These are phyloP conservation scores for Paradoxurus hermaphroditus DNA, from an alignment of 2,113 vertebrate species.

Conservation along the genomic window DNA sequence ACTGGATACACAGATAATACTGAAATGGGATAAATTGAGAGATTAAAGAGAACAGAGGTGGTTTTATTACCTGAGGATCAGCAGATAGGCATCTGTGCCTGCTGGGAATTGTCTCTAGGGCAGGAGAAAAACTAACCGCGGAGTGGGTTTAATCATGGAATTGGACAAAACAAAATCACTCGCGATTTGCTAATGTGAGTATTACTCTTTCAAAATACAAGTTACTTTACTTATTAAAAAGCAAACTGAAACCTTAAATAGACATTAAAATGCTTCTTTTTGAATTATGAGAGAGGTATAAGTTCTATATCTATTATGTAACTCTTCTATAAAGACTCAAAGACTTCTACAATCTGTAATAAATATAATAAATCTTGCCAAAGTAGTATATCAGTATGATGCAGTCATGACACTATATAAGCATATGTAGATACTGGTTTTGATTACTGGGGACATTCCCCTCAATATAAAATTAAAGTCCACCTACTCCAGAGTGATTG, in stretches of 20 bases:
- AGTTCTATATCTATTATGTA: neutral
- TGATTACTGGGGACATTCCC: neutral
- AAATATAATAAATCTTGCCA: slow-evolving; percentile 10
- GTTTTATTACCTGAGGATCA: neutral
- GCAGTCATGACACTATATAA: neutral
- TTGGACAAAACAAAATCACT: neutral
- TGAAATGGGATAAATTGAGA: neutral
- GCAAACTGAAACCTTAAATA: neutral
- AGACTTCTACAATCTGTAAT: neutral
- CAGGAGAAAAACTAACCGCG: neutral
- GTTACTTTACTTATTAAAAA: neutral
- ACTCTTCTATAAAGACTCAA: neutral
- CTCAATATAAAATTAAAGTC: neutral
- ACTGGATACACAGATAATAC: neutral
- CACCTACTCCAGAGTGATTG: neutral
- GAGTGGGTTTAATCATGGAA: neutral
- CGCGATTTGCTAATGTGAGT: neutral
- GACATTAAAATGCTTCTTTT: neutral
- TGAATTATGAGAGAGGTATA: neutral
- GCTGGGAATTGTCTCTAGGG: neutral
- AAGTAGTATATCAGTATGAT: neutral
- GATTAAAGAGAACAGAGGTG: neutral
- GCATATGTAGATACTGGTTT: neutral
- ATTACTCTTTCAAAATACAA: neutral
- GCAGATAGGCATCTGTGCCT: neutral